These are phyloP conservation scores for Lutjanus campechanus DNA, from an alignment of 2,797 vertebrate genomes.

Conservation along the genomic window DNA sequence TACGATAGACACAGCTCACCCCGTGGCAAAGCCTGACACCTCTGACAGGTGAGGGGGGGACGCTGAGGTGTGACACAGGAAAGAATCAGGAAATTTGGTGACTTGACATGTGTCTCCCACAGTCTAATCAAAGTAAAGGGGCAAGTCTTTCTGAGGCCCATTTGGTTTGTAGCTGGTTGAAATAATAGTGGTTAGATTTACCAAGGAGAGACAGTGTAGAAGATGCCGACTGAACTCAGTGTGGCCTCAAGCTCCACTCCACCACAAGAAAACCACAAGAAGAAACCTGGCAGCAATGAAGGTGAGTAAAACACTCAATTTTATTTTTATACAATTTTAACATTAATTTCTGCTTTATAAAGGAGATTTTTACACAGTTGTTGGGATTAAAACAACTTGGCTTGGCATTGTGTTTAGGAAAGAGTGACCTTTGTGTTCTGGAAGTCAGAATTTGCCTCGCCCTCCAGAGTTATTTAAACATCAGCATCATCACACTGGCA, in stretches of 20 bases:
- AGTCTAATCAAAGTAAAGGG: conserved; percentile 13
- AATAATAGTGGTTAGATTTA: conserved; percentile 27
- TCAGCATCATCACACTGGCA: conserved; percentile 50
- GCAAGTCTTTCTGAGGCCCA: conserved; percentile 21
- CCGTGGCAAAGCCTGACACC: conserved; percentile 52
- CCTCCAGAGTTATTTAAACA: conserved; percentile 61
- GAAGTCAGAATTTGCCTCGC: conserved; percentile 46
- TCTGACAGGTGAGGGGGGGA: conserved; percentile 62
- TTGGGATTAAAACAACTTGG: conserved; percentile 24
- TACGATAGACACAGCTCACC: conserved; percentile 24
- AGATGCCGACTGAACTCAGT: conserved; percentile 13
- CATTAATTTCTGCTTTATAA: background rate
- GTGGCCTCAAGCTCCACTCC: conserved; percentile 38
- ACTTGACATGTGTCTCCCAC: conserved; percentile 36
- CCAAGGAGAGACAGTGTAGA: conserved; percentile 30
- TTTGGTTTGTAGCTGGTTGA: conserved; percentile 43
- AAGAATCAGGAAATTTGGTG: conserved; percentile 38
- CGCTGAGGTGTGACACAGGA: conserved; percentile 66
- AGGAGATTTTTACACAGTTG: conserved; percentile 10
- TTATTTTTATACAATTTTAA: background rate
- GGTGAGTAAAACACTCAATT: conserved; percentile 50
- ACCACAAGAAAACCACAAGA: conserved; percentile 26
- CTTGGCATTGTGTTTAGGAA: conserved; percentile 31
- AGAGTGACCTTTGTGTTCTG: conserved; percentile 62
- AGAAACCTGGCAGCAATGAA: conserved; percentile 34